These are phyloP conservation scores for Scolopax mira DNA, from an alignment of 2,113 vertebrate species.

Conservation along the genomic window DNA sequence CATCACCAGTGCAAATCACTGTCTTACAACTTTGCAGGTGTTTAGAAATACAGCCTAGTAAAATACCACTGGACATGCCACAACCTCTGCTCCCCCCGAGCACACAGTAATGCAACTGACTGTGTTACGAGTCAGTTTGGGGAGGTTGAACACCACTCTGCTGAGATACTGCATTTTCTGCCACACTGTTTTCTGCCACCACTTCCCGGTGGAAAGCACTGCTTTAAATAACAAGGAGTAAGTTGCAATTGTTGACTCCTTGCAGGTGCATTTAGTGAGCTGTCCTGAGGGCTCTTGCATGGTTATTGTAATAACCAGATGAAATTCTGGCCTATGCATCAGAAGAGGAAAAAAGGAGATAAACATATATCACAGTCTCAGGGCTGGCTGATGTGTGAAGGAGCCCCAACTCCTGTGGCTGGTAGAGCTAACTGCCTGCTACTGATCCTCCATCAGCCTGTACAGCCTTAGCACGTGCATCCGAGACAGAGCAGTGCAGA, in stretches of 20 bases:
- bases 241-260: not conserved
- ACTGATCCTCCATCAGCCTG: not conserved
- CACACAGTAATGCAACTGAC: not conserved
- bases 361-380: fast-evolving
- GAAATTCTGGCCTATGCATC: not conserved
- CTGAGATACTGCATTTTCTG: not conserved
- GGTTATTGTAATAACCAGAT: not conserved
- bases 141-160: not conserved
- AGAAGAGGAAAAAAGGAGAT: not conserved
- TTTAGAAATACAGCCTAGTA: not conserved
- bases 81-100: not conserved
- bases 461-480: not conserved
- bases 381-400: not conserved
- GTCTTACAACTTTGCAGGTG: not conserved
- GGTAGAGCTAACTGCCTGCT: not conserved
- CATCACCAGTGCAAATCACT: not conserved
- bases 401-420: not conserved
- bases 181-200: not conserved
- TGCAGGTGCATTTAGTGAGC: not conserved
- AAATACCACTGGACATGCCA: not conserved
- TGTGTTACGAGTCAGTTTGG: not conserved
- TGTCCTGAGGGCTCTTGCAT: not conserved
- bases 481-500: not conserved
- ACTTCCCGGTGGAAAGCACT: not conserved
- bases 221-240: not conserved